phyloP scores from a whole-genome alignment of 2,113 vertebrate species.

The Peromyscus californicus region DNA sequence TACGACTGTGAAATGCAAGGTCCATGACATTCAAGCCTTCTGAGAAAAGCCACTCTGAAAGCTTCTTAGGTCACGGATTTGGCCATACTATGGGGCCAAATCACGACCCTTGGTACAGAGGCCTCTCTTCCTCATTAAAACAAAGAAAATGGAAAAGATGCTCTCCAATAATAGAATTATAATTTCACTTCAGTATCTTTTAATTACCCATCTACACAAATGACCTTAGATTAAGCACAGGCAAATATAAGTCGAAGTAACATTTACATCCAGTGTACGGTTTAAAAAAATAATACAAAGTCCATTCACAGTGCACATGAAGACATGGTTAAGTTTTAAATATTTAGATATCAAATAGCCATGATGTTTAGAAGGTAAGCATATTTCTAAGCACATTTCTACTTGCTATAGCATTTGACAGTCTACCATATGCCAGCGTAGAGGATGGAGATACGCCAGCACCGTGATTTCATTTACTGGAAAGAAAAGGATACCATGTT shows the following conservation, averaged over 20 bases:
- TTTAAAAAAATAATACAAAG: conserved; percentile 78
- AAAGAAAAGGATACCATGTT: conserved; percentile 46
- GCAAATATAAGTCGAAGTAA: conserved; percentile 60
- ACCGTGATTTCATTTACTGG: conserved; percentile 16
- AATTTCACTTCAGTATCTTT: conserved; percentile 67
- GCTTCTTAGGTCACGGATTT: background rate
- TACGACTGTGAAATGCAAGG: background rate
- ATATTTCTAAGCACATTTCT: conserved; percentile 46
- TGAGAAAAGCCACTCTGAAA: background rate
- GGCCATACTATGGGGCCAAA: too few relatives aligned
- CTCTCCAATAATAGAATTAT: conserved; percentile 41
- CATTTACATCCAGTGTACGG: conserved; percentile 49
- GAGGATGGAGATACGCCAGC: background rate
- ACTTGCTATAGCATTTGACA: background rate
- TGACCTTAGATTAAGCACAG: conserved; percentile 71
- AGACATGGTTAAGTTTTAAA: conserved; percentile 65
- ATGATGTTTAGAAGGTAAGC: conserved; percentile 58
- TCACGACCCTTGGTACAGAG: background rate
- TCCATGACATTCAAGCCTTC: background rate
- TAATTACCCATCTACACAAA: conserved; percentile 74
- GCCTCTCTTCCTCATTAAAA: conserved; percentile 25
- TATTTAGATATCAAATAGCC: conserved; percentile 50
- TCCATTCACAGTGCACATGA: conserved; percentile 71
- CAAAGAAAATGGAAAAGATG: conserved; percentile 63
- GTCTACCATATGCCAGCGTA: background rate